phyloP scores from a whole-genome alignment of 2,888 invertebrate genomes.

The Agrotis exclamationis region DNA sequence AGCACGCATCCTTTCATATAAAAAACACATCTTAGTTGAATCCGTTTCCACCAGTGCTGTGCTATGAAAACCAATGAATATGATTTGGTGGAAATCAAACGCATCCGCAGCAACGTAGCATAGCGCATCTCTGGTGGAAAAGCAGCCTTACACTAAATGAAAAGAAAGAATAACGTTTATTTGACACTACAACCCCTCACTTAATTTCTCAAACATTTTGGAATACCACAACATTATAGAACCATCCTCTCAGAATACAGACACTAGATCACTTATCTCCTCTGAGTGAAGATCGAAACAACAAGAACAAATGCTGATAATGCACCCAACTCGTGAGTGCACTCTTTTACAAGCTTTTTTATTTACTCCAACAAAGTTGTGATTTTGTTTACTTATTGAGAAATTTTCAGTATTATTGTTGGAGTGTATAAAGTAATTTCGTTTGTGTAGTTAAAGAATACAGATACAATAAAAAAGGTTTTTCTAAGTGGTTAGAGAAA shows the following conservation, averaged over 20 bases:
- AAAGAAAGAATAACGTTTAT: too few species aligned
- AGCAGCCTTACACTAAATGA: too few species aligned
- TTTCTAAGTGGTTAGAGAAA: conserved; percentile 10
- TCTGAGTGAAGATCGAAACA: conserved; percentile 69
- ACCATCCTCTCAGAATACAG: conserved; percentile 56
- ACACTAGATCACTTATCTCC: conserved; percentile 68
- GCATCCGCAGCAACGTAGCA: too few species aligned
- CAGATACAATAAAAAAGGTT: conserved; percentile 11
- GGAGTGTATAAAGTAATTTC: conserved; percentile 36
- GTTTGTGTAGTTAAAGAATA: conserved; percentile 41
- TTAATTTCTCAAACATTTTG: not conserved
- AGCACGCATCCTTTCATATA: too few species aligned
- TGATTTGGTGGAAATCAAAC: too few species aligned
- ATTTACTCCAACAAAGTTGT: conserved; percentile 28
- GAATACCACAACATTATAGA: not conserved
- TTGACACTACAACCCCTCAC: too few species aligned
- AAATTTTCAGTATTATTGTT: conserved; percentile 36
- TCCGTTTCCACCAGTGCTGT: too few species aligned
- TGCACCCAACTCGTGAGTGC: conserved; percentile 70
- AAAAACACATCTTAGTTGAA: too few species aligned
- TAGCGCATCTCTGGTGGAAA: too few species aligned
- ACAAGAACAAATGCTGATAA: conserved; percentile 71
- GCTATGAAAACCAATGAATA: too few species aligned
- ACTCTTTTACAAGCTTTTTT: conserved; percentile 66
- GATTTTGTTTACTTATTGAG: conserved; percentile 30